phyloP scores from a whole-genome alignment of 2,888 invertebrate genomes.

The Drepana falcataria region DNA sequence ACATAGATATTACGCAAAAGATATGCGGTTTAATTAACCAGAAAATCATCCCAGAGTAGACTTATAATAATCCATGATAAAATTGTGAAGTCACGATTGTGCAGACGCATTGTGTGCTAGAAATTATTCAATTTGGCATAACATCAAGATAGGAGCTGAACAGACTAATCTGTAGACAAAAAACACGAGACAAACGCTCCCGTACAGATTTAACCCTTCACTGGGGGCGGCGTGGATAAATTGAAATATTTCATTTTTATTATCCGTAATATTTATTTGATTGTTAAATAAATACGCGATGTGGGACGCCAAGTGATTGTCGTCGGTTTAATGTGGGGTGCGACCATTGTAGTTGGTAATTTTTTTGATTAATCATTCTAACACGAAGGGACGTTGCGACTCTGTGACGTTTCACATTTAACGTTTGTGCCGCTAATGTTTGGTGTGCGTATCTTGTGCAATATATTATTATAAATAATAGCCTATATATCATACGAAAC shows the following conservation, averaged over 20 bases:
- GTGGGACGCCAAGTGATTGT: constrained; percentile 73
- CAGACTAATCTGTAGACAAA: constrained; percentile 61
- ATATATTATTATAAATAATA: constrained; percentile 4
- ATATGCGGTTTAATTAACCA: constrained; percentile 28
- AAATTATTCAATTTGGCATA: constrained; percentile 72
- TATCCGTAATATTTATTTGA: constrained; percentile 78
- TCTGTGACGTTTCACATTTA: constrained; percentile 56
- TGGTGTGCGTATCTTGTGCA: constrained; percentile 15
- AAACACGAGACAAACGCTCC: constrained; percentile 38
- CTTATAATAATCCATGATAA: constrained; percentile 26
- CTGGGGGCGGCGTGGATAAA: constrained; percentile 67
- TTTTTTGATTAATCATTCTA: constrained; percentile 77
- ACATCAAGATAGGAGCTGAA: constrained; percentile 59
- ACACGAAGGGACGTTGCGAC: constrained; percentile 55
- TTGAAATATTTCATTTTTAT: constrained; percentile 78
- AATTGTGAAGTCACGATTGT: constrained; percentile 37
- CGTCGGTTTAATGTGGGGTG: constrained; percentile 64
- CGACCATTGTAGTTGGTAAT: constrained; percentile 71
- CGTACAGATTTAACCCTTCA: constrained; percentile 64
- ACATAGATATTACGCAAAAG: not conserved
- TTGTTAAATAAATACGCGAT: constrained; percentile 76
- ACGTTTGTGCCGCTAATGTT: constrained; percentile 19
- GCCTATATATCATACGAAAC: not conserved
- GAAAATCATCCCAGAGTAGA: constrained; percentile 21
- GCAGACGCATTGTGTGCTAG: constrained; percentile 38